Conservation (phyloP, 2,113 vertebrate species). For the Egretta garzetta region DNA sequence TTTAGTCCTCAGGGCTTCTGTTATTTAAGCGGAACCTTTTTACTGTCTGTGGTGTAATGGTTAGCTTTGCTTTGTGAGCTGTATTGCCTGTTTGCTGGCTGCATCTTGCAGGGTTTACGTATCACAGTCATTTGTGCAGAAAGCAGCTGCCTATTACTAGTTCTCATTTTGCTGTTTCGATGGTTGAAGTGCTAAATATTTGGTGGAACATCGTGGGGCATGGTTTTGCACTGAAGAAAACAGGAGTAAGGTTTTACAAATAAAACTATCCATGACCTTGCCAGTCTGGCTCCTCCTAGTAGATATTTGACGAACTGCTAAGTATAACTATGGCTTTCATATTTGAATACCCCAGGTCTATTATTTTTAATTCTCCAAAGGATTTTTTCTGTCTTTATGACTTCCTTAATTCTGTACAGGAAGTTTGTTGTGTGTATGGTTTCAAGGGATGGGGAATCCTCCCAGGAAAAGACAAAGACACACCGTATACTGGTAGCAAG, state of each 20-base stretch:
- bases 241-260: not conserved
- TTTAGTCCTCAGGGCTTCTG: not conserved
- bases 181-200: not conserved
- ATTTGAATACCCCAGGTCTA: not conserved
- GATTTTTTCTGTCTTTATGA: not conserved
- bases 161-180: not conserved
- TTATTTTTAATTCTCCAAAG: not conserved
- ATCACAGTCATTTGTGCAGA: not conserved
- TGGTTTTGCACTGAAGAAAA: not conserved
- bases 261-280: not conserved
- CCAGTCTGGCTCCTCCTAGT: not conserved
- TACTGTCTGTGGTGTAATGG: not conserved
- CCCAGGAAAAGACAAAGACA: not conserved
- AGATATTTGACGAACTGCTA: not conserved
- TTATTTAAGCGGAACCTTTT: constrained; percentile 9
- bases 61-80: not conserved
- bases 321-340: not conserved
- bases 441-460: not conserved
- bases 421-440: not conserved
- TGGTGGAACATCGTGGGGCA: not conserved
- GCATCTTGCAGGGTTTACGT: not conserved
- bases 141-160: not conserved
- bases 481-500: not conserved
- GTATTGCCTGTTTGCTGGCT: not conserved
- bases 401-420: not conserved